Evolutionary conservation across 35 echinoderm and acorn worm species (phyloP), one percentile per base, ranked within the genome.

Genomic region (Patiria miniata): DNA sequence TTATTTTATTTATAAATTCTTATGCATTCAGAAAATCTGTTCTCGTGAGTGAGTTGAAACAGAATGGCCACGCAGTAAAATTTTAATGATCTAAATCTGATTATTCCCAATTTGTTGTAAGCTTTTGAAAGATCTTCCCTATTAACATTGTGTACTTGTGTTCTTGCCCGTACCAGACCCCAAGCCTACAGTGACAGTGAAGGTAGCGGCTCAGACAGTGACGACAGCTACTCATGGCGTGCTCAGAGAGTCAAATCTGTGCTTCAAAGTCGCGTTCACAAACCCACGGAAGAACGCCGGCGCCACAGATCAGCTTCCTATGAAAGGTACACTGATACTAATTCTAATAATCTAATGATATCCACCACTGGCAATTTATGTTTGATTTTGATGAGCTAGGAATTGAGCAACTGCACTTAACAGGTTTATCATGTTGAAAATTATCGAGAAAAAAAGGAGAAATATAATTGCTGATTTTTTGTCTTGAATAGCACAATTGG

Each of bases 201-300:
- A 28, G 78, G 61, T 8, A 37, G 39, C 50, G 22, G 38, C 22
- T 81, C 44, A 68, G 80, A 84, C 39, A 90, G 88, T 57, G 88
- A 90, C 3, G 81, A 84, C 34, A 90, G 88, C 57, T 52, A 50
- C 39, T 57, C 51, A 38, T 84, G 81, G 80, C 32, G 88, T 39
- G 30, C 44, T 21, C 39, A 53, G 0, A 34, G 88, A 10, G 88
- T 90, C 36, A 83, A 83, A 17, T 77, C 80, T 54, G 68, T 90
- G 39, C 42, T 90, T 44, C 88, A 84, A 50, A 90, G 88, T 52
- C 61, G 77, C 37, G 81, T 84, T 26, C 80, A 90, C 21, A 68
- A 84, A 30, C 60, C 81, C 7, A 73, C 52, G 16, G 79, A 84
- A 18, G 68, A 73, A 36, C 39, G 59, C 8, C 21, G 40, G 53